These are phyloP conservation scores for Morpho helenor DNA, from an alignment of 2,888 invertebrate genomes.

Conservation along the genomic window DNA sequence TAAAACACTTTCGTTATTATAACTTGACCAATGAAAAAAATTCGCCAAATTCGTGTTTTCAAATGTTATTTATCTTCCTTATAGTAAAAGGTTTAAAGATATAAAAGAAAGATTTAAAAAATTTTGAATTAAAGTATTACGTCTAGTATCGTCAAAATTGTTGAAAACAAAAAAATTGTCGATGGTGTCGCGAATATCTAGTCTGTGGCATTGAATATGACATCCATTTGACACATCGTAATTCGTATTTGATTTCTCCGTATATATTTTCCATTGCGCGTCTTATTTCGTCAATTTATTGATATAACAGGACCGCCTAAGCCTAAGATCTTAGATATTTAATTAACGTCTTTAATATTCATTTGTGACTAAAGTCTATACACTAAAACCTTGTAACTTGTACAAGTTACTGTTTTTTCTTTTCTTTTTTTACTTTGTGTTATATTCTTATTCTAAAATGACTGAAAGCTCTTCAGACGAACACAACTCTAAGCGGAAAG, in stretches of 20 bases:
- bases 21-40: too few relatives aligned
- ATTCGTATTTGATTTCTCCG: constrained; percentile 30
- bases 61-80: too few relatives aligned
- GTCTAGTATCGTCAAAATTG: too few relatives aligned
- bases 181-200: too few relatives aligned
- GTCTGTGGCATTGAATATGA: too few relatives aligned
- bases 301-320: constrained; percentile 11
- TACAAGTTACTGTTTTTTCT: neutral
- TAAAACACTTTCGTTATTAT: too few relatives aligned
- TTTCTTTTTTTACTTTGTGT: constrained; percentile 6
- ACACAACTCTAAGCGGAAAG: constrained; percentile 83
- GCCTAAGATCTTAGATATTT: constrained; percentile 5
- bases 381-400: neutral
- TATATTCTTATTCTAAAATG: constrained; percentile 51
- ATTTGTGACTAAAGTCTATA: neutral
- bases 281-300: constrained; percentile 37
- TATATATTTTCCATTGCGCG: constrained; percentile 36
- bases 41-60: too few relatives aligned
- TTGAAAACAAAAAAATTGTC: too few relatives aligned
- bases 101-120: too few relatives aligned
- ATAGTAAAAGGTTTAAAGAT: too few relatives aligned
- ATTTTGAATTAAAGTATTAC: too few relatives aligned
- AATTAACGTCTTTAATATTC: constrained; percentile 3
- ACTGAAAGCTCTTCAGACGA: constrained; percentile 78
- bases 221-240: constrained; percentile 48